phyloP scores from a whole-genome alignment of 2,888 invertebrate genomes.

The Abrostola tripartita region DNA sequence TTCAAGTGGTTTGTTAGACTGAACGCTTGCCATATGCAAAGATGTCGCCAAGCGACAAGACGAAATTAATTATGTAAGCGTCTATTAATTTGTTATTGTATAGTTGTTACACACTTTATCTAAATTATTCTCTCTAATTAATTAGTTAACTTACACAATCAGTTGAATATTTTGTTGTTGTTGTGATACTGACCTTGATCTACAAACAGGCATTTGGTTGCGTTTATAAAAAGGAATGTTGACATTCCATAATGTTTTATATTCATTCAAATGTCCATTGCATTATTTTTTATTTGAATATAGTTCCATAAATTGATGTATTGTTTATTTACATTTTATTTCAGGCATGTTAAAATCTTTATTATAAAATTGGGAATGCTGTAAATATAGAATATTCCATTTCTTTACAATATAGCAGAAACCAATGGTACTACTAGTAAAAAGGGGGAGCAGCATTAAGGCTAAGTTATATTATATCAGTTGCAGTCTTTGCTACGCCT shows the following conservation, averaged over 20 bases:
- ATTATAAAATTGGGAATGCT: neutral
- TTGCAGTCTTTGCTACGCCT: too few species aligned
- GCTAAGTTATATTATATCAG: too few species aligned
- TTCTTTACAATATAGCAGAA: too few species aligned
- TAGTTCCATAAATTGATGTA: constrained; percentile 16
- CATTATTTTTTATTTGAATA: constrained; percentile 33
- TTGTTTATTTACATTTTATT: constrained; percentile 14
- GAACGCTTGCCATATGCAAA: constrained; percentile 10
- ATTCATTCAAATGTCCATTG: constrained; percentile 23
- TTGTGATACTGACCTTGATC: constrained; percentile 10
- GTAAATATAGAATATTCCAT: too few species aligned
- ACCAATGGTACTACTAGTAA: too few species aligned
- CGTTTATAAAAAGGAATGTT: constrained; percentile 36
- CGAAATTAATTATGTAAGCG: neutral
- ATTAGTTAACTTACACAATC: constrained; percentile 21
- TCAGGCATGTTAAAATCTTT: neutral
- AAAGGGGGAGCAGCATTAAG: too few species aligned
- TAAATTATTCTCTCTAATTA: constrained; percentile 31
- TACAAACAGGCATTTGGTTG: constrained; percentile 22
- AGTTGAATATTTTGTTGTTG: neutral
- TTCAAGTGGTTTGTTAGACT: constrained; percentile 11
- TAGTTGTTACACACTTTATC: constrained; percentile 10
- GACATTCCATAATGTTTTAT: constrained; percentile 32
- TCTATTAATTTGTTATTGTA: constrained; percentile 16
- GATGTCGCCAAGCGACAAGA: neutral